Base-by-base conservation (phyloP, 2,888 invertebrate species). In the Trichopria drosophilae region DNA sequence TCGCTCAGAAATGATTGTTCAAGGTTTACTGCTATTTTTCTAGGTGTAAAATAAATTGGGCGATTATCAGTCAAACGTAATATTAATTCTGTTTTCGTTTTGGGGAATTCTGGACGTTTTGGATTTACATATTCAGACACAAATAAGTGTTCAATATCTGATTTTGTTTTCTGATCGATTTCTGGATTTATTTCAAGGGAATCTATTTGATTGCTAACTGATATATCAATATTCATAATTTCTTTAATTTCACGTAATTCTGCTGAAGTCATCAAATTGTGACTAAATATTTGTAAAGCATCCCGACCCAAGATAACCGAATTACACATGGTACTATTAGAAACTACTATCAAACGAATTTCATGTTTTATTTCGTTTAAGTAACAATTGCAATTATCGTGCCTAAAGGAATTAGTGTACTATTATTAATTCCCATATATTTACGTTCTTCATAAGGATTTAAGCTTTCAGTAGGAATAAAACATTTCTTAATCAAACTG, bases 401-500 rank as follows among this genome's bases (percentile, higher is more conserved):
- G 6, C 34, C 34, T 2, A 18, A 34, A 6, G n/a, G n/a, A n/a
- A n/a, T n/a, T n/a, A n/a, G n/a, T n/a, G n/a, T n/a, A n/a, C n/a
- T n/a, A n/a, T n/a, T n/a, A n/a, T n/a, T n/a, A n/a, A n/a, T n/a
- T n/a, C n/a, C n/a, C n/a, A n/a, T n/a, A n/a, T n/a, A n/a, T n/a
- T n/a, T n/a, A n/a, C n/a, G n/a, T n/a, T n/a, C n/a, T n/a, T 6
- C 6, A 18, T n/a, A 34, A 19, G 18, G 20, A 19, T 34, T 18
- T 5, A 34, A 6, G 20, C 34, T n/a, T 34, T 10, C 10, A 6
- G 34, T 15, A 22, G 53, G 32, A 32, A 39, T 19, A 19, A 24
- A 20, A 3, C 43, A 39, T 35, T 22, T 18, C 19, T 44, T 53
- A 22, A 49, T 3, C 6, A 48, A 49, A 23, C 48, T 53, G 10